A percentile compares a stretch with the other conserved stretches of the same genome.
phyloP scores from a whole-genome alignment of 2,888 invertebrate genomes.

The Dilophus febrilis region DNA sequence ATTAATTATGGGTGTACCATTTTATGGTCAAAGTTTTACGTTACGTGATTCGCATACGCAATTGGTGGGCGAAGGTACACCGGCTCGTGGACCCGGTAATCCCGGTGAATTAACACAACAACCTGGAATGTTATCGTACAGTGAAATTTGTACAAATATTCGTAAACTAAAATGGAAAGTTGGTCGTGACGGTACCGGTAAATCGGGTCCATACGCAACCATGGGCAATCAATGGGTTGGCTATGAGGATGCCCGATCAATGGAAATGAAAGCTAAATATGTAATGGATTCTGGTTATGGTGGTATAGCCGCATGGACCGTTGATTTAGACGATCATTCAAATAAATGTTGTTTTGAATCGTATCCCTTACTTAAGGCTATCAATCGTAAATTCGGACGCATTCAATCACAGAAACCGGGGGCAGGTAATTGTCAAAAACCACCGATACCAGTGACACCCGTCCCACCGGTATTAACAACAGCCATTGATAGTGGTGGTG shows the following conservation, averaged over 20 bases:
- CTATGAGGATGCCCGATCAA: constrained; percentile 65
- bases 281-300: constrained; percentile 54
- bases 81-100: constrained; percentile 56
- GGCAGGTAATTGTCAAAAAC: constrained; percentile 47
- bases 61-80: constrained; percentile 37
- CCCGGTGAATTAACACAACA: constrained; percentile 69
- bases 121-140: constrained; percentile 75
- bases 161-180: constrained; percentile 50
- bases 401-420: constrained; percentile 34
- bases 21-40: constrained; percentile 76
- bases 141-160: constrained; percentile 63
- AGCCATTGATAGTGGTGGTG: constrained; percentile 38
- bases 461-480: constrained; percentile 58
- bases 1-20: constrained; percentile 57
- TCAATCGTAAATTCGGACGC: constrained; percentile 58
- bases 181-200: constrained; percentile 42
- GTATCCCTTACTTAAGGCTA: constrained; percentile 57
- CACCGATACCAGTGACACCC: constrained; percentile 56
- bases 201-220: constrained; percentile 51
- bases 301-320: constrained; percentile 74
- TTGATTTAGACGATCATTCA: constrained; percentile 73
- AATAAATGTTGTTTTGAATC: constrained; percentile 69
- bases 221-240: constrained; percentile 76
- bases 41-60: constrained; percentile 31
- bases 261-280: constrained; percentile 59